A percentile compares a stretch with the other conserved stretches of the same genome.
Conservation (phyloP, 2,888 invertebrate genomes). For the Acleris laterana region DNA sequence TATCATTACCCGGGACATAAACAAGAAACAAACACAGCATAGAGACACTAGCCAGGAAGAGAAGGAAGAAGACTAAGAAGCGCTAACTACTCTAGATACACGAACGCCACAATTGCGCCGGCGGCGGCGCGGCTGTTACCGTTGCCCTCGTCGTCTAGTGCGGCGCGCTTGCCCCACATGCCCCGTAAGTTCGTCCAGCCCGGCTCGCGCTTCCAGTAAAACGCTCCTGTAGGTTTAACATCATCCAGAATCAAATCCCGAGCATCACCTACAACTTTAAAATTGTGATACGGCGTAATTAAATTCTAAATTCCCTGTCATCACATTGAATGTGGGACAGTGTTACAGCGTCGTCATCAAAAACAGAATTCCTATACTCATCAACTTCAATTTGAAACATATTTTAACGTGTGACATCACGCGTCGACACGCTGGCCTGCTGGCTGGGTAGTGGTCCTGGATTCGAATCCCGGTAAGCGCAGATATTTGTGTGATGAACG, state of each 20-base stretch:
- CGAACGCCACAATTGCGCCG: not conserved
- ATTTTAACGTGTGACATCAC: too few relatives aligned
- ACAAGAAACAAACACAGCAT: constrained; percentile 13
- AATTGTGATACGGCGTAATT: not conserved
- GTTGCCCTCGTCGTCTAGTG: constrained; percentile 59
- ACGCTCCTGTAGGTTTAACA: constrained; percentile 81
- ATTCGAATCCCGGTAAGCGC: too few relatives aligned
- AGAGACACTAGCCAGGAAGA: constrained; percentile 19
- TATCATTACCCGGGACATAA: not conserved
- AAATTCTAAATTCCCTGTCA: not conserved
- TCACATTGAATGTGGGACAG: too few relatives aligned
- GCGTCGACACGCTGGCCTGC: too few relatives aligned
- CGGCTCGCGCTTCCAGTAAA: constrained; percentile 90
- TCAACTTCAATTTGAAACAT: too few relatives aligned
- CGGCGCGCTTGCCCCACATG: constrained; percentile 90
- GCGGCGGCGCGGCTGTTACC: constrained; percentile 53
- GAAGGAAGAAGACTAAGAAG: constrained; percentile 22
- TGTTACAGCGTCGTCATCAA: too few relatives aligned
- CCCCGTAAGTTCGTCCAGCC: constrained; percentile 92
- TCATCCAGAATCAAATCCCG: constrained; percentile 17
- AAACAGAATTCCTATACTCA: too few relatives aligned
- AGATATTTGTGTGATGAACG: too few relatives aligned
- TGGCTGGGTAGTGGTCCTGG: too few relatives aligned
- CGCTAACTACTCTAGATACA: constrained; percentile 17
- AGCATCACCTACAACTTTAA: not conserved